Conservation (phyloP, 2,888 invertebrate genomes). For the Muschampia plurimacula region DNA sequence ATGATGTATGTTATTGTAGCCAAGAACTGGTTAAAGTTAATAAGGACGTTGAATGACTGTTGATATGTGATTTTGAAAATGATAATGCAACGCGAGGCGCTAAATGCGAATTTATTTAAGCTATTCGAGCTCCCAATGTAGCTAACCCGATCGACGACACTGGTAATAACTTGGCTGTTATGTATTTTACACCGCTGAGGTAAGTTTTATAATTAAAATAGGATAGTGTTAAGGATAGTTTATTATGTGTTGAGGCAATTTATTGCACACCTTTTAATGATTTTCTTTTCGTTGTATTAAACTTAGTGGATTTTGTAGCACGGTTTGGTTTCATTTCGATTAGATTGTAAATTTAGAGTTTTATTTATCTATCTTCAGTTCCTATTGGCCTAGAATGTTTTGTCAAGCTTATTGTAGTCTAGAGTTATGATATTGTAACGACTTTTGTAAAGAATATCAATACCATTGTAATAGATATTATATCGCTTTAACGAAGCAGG, state of each 20-base stretch:
- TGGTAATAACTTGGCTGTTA: constrained; percentile 64
- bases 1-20: constrained; percentile 9
- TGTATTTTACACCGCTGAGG: constrained; percentile 60
- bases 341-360: constrained; percentile 51
- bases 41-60: constrained; percentile 27
- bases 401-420: constrained; percentile 74
- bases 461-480: constrained; percentile 68
- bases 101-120: constrained; percentile 34
- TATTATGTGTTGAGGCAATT: constrained; percentile 56
- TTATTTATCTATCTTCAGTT: constrained; percentile 70
- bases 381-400: constrained; percentile 82
- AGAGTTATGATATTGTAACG: constrained; percentile 59
- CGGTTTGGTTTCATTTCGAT: constrained; percentile 54
- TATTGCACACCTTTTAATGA: constrained; percentile 45
- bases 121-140: constrained; percentile 24
- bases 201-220: constrained; percentile 74
- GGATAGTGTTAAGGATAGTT: constrained; percentile 70
- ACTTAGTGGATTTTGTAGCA: constrained; percentile 60
- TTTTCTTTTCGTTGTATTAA: constrained; percentile 48
- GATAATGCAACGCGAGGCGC: constrained; percentile 39
- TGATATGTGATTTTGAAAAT: constrained; percentile 30
- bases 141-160: constrained; percentile 43
- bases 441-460: constrained; percentile 62
- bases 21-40: constrained; percentile 8
- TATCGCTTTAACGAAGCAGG: constrained; percentile 84